These are phyloP conservation scores for Apteryx mantelli DNA, from an alignment of 2,113 vertebrate species.

Conservation along the genomic window DNA sequence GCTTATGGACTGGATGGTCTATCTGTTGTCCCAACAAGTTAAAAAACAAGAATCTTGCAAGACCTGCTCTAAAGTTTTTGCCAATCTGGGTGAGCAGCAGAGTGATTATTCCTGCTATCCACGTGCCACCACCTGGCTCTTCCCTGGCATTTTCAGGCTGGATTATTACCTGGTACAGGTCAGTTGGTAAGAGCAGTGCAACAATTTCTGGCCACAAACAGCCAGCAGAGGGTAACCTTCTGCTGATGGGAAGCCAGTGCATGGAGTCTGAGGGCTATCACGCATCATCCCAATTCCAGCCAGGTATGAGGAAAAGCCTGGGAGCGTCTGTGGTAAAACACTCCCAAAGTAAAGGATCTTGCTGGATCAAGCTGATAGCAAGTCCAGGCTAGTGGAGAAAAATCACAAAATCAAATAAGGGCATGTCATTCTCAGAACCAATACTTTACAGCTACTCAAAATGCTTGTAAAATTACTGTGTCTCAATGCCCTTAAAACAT, in stretches of 20 bases:
- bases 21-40: not conserved
- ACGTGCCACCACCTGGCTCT: not conserved
- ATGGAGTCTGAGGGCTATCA: not conserved
- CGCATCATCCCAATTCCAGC: not conserved
- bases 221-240: not conserved
- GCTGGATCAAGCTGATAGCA: not conserved
- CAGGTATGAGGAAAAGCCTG: not conserved
- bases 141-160: no score
- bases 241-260: not conserved
- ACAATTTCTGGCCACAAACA: not conserved
- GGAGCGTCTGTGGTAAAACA: not conserved
- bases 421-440: not conserved
- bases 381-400: not conserved
- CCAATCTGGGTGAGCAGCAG: fast-evolving
- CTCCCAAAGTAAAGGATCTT: not conserved
- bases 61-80: not conserved
- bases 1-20: not conserved
- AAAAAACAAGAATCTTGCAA: not conserved
- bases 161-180: not conserved
- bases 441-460: not conserved
- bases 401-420: not conserved
- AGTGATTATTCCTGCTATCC: not conserved
- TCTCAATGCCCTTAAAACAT: not conserved
- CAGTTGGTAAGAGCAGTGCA: not conserved
- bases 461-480: not conserved